These are phyloP conservation scores for Numenius phaeopus DNA, from an alignment of 2,797 vertebrate genomes.

Conservation along the genomic window DNA sequence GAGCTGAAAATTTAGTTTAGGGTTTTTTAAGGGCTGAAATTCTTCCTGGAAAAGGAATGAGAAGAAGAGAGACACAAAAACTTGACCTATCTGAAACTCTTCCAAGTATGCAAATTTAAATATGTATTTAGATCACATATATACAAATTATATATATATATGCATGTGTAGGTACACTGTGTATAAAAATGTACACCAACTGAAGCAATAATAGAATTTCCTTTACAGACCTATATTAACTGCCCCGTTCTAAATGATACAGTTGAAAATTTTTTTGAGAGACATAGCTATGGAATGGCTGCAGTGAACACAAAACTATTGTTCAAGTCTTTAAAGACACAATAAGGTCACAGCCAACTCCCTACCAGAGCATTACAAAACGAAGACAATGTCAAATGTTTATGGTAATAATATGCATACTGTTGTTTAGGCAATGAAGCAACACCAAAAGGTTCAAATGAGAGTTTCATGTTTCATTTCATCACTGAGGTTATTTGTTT, in stretches of 20 bases:
- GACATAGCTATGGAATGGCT: not conserved
- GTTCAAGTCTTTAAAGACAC: not conserved
- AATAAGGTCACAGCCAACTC: not conserved
- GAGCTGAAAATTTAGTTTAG: not conserved
- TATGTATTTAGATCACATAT: not conserved
- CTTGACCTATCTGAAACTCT: not conserved
- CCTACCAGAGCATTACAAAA: not conserved
- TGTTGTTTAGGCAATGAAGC: not conserved
- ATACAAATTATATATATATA: not conserved
- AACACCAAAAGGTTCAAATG: not conserved
- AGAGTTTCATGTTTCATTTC: conserved; percentile 25
- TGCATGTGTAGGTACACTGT: not conserved
- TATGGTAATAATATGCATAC: not conserved
- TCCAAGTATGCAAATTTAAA: not conserved
- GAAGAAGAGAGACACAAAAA: not conserved
- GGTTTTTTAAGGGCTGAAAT: not conserved
- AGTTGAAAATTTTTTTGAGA: not conserved
- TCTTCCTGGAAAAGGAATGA: not conserved
- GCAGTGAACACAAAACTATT: not conserved
- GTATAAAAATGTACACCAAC: not conserved
- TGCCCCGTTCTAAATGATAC: not conserved
- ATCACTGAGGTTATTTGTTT: not conserved
- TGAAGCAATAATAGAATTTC: not conserved
- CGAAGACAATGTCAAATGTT: not conserved
- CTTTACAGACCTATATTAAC: not conserved